Evolutionary conservation across 2,888 invertebrate genomes (phyloP), one percentile per base, ranked within the genome.

Genomic region (Trichopria drosophilae): DNA sequence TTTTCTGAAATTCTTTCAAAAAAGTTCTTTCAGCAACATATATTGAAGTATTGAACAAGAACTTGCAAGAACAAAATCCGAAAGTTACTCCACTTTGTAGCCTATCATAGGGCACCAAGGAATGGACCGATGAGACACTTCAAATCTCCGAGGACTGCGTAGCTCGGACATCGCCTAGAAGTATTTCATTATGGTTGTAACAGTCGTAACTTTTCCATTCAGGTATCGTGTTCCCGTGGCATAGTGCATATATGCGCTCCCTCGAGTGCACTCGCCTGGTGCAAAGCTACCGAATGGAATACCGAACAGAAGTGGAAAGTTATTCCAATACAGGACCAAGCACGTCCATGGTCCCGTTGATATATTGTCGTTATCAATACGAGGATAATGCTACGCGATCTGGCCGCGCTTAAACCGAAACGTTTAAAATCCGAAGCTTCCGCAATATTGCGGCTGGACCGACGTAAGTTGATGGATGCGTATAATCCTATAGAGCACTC

Each of bases 321-420:
- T 51, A 58, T 55, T 65, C 65, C 57, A 56, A 46, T n/a, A n/a
- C n/a, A n/a, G n/a, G n/a, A n/a, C n/a, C n/a, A n/a, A n/a, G n/a
- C n/a, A n/a, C n/a, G n/a, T n/a, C n/a, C n/a, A n/a, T n/a, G n/a
- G 45, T 55, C 55, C 51, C 53, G 53, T 54, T 67, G 64, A 67
- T 67, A 68, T 68, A 68, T 64, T 53, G 59, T 51, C 52, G 60
- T 68, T 65, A 65, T 67, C 67, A 67, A 68, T 67, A 62, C 59
- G 46, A 40, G 65, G 64, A 68, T 67, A 67, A 66, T 63, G 60
- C 59, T 59, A 54, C 61, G 58, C 52, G 61, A 65, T 63, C 62
- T 59, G 57, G 48, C n/a, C n/a, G n/a, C n/a, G n/a, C n/a, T n/a
- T n/a, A n/a, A n/a, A n/a, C n/a, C n/a, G n/a, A n/a, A 37, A 45